Evolutionary conservation across 2,888 invertebrate genomes (phyloP).

Genomic region (Pollenia amentaria): DNA sequence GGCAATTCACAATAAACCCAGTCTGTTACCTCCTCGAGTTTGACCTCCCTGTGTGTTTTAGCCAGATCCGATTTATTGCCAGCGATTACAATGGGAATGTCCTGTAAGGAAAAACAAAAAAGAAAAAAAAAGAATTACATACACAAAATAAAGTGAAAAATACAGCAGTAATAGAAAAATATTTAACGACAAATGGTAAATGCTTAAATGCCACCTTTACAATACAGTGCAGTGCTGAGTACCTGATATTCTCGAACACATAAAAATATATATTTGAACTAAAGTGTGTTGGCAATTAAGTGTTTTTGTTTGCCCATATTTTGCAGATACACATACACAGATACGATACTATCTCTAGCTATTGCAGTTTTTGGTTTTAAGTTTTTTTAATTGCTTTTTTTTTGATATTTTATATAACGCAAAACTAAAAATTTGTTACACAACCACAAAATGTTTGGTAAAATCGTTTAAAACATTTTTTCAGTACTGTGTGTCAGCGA

Average conservation of each 20-base stretch:
- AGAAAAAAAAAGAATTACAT: background rate
- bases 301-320: background rate
- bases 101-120: conserved; percentile 84
- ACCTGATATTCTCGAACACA: background rate
- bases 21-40: conserved; percentile 91
- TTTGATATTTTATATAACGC: background rate
- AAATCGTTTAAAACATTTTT: background rate
- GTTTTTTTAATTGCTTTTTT: background rate
- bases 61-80: conserved; percentile 94
- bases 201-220: conserved; percentile 24
- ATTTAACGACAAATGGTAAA: background rate
- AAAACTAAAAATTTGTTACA: background rate
- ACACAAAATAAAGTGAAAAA: background rate
- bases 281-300: background rate
- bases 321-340: too few relatives aligned
- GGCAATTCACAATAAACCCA: conserved; percentile 92
- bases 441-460: conserved; percentile 37
- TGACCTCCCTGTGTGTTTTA: conserved; percentile 89
- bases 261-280: background rate
- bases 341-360: too few relatives aligned
- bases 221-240: background rate
- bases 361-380: background rate
- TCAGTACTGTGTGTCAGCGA: too few relatives aligned
- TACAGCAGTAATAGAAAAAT: conserved; percentile 17
- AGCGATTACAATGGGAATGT: conserved; percentile 93